These are phyloP conservation scores for Blastobasis adustella DNA, from an alignment of 2,888 invertebrate genomes.

Conservation along the genomic window DNA sequence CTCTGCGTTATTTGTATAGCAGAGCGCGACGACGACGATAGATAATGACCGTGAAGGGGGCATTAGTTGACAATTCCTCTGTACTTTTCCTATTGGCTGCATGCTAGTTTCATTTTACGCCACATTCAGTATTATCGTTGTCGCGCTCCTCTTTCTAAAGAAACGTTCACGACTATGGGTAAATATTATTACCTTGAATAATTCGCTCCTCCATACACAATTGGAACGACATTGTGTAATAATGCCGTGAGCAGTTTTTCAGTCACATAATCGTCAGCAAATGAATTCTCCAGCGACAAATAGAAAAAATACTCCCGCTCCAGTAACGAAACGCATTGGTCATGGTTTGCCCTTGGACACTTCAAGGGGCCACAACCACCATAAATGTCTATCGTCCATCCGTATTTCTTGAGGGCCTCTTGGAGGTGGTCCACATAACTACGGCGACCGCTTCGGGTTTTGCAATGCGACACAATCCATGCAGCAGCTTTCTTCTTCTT, in stretches of 20 bases:
- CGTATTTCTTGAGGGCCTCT: conserved; percentile 28
- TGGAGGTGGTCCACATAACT: conserved; percentile 31
- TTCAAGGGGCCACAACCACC: conserved; percentile 63
- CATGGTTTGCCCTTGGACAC: conserved; percentile 32
- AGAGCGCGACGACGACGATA: not conserved
- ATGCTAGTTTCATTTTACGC: not conserved
- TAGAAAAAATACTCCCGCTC: conserved; percentile 82
- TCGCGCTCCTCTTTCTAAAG: not conserved
- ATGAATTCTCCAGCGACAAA: conserved; percentile 82
- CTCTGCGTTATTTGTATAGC: too few species aligned
- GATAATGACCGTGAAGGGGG: not conserved
- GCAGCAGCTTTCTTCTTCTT: conserved; percentile 50
- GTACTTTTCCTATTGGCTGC: not conserved
- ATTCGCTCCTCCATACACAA: conserved; percentile 80
- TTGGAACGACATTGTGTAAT: conserved; percentile 77
- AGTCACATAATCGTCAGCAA: conserved; percentile 71
- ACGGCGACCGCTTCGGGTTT: conserved; percentile 25
- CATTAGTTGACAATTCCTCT: not conserved
- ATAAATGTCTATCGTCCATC: conserved; percentile 63
- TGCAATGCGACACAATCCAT: conserved; percentile 61
- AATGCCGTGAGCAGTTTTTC: conserved; percentile 77
- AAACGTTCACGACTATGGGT: not conserved
- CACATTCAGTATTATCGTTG: not conserved
- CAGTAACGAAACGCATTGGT: conserved; percentile 39
- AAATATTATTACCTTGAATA: conserved; percentile 59